Conservation (phyloP, 2,888 invertebrate genomes). For the Leptinotarsa juncta region DNA sequence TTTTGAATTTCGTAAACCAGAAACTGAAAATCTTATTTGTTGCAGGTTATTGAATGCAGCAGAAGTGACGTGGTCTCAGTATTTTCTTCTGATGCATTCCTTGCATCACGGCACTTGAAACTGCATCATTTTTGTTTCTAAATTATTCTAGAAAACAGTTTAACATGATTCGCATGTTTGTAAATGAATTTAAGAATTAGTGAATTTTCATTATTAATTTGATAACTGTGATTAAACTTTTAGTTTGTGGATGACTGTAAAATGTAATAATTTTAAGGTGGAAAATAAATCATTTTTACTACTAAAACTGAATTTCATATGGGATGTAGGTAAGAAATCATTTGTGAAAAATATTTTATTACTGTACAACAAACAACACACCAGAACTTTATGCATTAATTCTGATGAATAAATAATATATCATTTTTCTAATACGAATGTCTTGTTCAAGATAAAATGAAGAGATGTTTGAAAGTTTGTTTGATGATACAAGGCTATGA, state of each 20-base stretch:
- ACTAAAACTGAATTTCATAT: not conserved
- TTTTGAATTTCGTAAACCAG: not conserved
- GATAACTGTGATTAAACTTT: conserved; percentile 37
- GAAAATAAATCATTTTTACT: conserved; percentile 24
- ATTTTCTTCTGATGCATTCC: conserved; percentile 56
- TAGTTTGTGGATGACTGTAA: conserved; percentile 25
- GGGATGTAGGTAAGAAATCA: not conserved
- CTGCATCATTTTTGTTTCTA: conserved; percentile 25
- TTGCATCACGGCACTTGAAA: conserved; percentile 38
- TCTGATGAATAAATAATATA: conserved; percentile 29
- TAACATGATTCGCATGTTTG: conserved; percentile 5
- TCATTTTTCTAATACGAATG: conserved; percentile 27
- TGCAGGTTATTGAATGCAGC: conserved; percentile 60
- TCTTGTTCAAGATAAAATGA: conserved; percentile 44
- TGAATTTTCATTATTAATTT: conserved; percentile 20
- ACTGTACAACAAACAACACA: conserved; percentile 46
- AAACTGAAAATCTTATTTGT: conserved; percentile 44
- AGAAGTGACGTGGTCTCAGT: conserved; percentile 30
- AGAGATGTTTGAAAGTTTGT: conserved; percentile 29
- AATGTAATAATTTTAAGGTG: conserved; percentile 24
- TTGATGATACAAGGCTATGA: too few relatives aligned
- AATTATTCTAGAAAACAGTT: conserved; percentile 9
- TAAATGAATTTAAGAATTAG: conserved; percentile 19
- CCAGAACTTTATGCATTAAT: conserved; percentile 33
- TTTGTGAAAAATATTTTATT: conserved; percentile 45